Evolutionary conservation across 2,888 invertebrate species (phyloP).

Genomic region (Unio pictorum): DNA sequence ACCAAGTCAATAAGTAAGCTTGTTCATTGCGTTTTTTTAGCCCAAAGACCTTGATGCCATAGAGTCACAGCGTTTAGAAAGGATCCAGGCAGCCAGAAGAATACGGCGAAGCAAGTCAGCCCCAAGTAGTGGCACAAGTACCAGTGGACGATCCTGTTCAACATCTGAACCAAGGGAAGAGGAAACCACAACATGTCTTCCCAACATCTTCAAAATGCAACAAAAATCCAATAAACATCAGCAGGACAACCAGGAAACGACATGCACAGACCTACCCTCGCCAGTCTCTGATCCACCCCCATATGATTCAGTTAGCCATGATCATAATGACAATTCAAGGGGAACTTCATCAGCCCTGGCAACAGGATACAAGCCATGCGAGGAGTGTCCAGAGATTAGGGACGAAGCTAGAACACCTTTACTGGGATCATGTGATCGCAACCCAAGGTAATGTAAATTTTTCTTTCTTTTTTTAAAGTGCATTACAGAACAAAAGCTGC

Average conservation of each 20-base stretch:
- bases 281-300: constrained; percentile 56
- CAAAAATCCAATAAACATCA: constrained; percentile 51
- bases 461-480: no score
- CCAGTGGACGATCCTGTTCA: constrained; percentile 35
- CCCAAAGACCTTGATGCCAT: constrained; percentile 62
- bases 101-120: constrained; percentile 60
- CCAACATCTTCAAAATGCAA: constrained; percentile 61
- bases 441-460: constrained; percentile 14
- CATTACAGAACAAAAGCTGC: no score
- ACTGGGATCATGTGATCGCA: constrained; percentile 34
- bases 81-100: constrained; percentile 59
- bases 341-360: constrained; percentile 11
- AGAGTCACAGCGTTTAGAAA: constrained; percentile 57
- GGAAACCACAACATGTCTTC: constrained; percentile 59
- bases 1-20: background rate
- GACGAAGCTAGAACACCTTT: constrained; percentile 50
- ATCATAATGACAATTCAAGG: constrained; percentile 33
- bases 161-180: constrained; percentile 30
- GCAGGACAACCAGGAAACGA: constrained; percentile 41
- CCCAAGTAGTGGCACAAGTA: constrained; percentile 51
- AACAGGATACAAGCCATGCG: constrained; percentile 33
- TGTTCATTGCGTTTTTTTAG: constrained; percentile 33
- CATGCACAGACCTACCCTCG: constrained; percentile 51
- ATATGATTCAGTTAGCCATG: constrained; percentile 39
- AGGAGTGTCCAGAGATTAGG: constrained; percentile 42